Evolutionary conservation across 1,140 invertebrate genomes (phyloP), one percentile per base, ranked within the genome.

Genomic region (Drosophila melanica): DNA sequence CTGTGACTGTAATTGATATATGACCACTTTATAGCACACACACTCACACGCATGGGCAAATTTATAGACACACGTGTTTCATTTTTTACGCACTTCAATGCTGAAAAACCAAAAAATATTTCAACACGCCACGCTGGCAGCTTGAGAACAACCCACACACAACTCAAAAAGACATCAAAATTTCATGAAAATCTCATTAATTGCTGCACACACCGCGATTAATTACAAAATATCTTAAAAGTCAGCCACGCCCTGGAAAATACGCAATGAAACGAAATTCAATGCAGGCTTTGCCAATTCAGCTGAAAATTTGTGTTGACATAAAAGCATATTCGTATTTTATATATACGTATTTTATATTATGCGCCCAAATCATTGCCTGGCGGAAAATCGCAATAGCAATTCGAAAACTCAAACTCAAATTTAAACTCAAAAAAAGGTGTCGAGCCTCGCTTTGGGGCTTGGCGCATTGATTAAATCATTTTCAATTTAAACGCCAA

Each of bases 1-100:
- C 81, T 85, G 47, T 85, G 77, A 87, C 79, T 87, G 72, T 79
- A 89, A 87, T 79, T 87, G 82, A 87, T 87, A 89, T 89, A 87
- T 89, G 72, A 64, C 54, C 62, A 73, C 33, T 57, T 57, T 75
- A 48, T 44, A 50, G 12, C 50, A 48, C 48, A 45, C 67, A 39
- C 58, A 33, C 41, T 11, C 41, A 47, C 20, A 53, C 18, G 23
- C 10, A 54, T 53, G 41, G 33, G 48, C 37, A 59, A 67, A 66
- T 76, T 72, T 73, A 66, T 62, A 35, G 68, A 71, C 68, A 59
- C 84, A 84, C 76, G 73, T 77, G 84, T 68, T 72, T 73, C 55
- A 64, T 53, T 70, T 70, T 75, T 59, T 66, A 87, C 79, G 84
- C 84, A 89, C 64, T 72, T 82, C 84, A 87, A 84, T 82, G 79